phyloP scores from a whole-genome alignment of 2,888 invertebrate species.

The Andricus quercusramuli region DNA sequence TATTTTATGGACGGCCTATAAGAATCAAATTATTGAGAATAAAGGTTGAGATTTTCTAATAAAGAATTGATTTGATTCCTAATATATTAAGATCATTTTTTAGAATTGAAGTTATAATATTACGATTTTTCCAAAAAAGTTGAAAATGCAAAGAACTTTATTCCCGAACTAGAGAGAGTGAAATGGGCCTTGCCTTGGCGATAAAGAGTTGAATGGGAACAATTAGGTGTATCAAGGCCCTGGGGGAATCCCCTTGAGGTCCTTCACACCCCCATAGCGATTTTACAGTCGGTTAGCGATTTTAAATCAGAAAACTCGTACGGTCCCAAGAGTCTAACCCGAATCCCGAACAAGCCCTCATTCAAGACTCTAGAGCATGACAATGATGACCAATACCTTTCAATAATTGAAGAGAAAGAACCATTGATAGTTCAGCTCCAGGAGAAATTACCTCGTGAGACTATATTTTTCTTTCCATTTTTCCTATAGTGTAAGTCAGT shows the following conservation, averaged over 20 bases:
- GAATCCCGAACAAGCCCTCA: not conserved
- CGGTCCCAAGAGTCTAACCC: slow-evolving; percentile 32
- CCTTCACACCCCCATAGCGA: slow-evolving; percentile 35
- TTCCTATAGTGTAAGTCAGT: not conserved
- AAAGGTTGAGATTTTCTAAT: too few species aligned
- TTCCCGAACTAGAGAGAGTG: not conserved
- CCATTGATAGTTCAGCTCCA: not conserved
- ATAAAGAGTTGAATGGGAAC: slow-evolving; percentile 38
- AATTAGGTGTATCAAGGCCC: slow-evolving; percentile 27
- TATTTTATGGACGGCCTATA: too few species aligned
- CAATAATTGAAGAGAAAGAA: slow-evolving; percentile 10
- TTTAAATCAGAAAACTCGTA: slow-evolving; percentile 32
- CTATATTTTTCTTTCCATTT: slow-evolving; percentile 25
- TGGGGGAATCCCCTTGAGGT: slow-evolving; percentile 18
- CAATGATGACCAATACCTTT: not conserved
- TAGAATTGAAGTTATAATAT: too few species aligned
- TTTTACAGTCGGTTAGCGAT: slow-evolving; percentile 41
- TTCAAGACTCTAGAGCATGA: slow-evolving; percentile 19
- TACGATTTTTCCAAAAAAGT: not conserved
- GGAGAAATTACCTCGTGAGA: slow-evolving; percentile 22
- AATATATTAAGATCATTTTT: too few species aligned
- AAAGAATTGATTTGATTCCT: too few species aligned
- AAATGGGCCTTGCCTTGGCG: slow-evolving; percentile 5
- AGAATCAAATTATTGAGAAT: too few species aligned
- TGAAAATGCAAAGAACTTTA: not conserved